Evolutionary conservation across 1,140 invertebrate genomes (phyloP), one percentile per base, ranked within the genome.

Genomic region (Drosophila pachea): DNA sequence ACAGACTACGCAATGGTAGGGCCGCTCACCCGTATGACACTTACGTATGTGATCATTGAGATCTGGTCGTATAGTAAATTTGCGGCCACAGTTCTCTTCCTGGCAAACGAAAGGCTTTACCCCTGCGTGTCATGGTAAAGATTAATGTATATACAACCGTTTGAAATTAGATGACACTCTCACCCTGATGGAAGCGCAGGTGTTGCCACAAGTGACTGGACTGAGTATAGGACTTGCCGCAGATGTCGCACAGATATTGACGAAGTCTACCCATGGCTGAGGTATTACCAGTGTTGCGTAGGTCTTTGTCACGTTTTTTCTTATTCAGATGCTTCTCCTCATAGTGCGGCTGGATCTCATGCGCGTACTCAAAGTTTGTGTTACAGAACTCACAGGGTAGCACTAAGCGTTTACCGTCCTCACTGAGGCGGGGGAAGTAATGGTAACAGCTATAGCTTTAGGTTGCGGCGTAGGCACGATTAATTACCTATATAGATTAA

Each of bases 1-100:
- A 76, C 94, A 95, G 6, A 94, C 91, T 29, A 91, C 90, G 59
- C 94, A 95, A 56, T 93, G 92, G 79, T 94, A 95, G 5, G 94
- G 94, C 4, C 94, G 91, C 63, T 95, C 93, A 4, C 94, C 93
- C 2, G 92, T 93, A 64, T 94, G 93, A 40, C 89, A 89, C 75
- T 93, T 93, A 3, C 93, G 90, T 8, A 92, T 92, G 59, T 94
- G 93, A 79, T 94, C 93, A 63, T 93, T 93, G 56, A 94, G 86
- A 79, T 94, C 93, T 16, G 92, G 93, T 31, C 93, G 91, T 35
- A 93, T 92, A 11, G 93, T 93, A 61, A 93, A 93, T 66, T 92
- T 90, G 2, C 92, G 91, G 45, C 91, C 92, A 61, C 93, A 93
- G 38, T 91, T 91, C 61, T 92, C 90, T 70, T 91, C 90, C 8